A percentile compares a stretch with the other conserved stretches of the same genome.
These are phyloP conservation scores for Cancer borealis DNA, from an alignment of 2,888 invertebrate species.

Conservation along the genomic window DNA sequence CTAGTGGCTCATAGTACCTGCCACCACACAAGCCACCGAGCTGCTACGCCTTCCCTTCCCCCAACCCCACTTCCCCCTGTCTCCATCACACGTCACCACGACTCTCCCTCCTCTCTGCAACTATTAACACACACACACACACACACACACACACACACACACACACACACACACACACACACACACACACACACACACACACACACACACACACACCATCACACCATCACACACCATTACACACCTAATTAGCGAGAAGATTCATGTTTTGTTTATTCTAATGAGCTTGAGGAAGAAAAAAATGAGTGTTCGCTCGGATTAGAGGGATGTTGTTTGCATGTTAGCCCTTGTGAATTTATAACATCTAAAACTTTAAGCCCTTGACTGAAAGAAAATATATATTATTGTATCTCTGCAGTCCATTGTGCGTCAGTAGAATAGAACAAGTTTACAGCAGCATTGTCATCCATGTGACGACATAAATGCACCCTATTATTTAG, in stretches of 20 bases:
- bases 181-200: conserved; percentile 40
- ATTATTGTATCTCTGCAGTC: background rate
- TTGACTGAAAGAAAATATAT: background rate
- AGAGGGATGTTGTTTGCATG: background rate
- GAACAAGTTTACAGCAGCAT: background rate
- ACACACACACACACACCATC: conserved; percentile 33
- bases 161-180: conserved; percentile 21
- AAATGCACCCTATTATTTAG: background rate
- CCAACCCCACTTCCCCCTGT: background rate
- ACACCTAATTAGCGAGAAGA: background rate
- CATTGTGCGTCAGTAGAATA: background rate
- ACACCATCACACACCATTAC: background rate
- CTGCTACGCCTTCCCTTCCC: background rate
- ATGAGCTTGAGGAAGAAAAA: background rate
- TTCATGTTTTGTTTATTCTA: background rate
- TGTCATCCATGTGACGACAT: conserved; percentile 6
- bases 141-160: background rate
- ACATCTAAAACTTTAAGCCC: background rate
- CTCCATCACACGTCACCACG: background rate
- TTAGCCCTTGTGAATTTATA: background rate
- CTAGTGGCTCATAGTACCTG: background rate
- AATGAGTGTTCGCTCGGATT: background rate
- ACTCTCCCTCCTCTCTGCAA: background rate
- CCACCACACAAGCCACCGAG: background rate
- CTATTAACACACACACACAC: background rate